These are phyloP conservation scores for Syrmaticus mikado DNA, from an alignment of 2,113 vertebrate species.

Conservation along the genomic window DNA sequence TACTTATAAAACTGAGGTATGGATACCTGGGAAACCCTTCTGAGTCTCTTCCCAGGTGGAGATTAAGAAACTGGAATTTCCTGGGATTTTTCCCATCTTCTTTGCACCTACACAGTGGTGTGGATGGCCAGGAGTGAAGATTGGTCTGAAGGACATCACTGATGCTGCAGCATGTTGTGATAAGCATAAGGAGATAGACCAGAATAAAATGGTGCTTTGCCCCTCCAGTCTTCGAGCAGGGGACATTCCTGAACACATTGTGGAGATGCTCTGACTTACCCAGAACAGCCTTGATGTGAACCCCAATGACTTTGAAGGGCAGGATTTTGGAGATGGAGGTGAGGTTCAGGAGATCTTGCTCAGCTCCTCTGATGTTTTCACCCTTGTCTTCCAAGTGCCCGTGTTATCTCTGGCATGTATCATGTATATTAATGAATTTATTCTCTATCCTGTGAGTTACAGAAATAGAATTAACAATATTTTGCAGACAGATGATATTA, in stretches of 20 bases:
- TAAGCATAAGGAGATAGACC: not conserved
- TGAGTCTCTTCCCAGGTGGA: not conserved
- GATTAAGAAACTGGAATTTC: not conserved
- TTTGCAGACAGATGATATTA: not conserved
- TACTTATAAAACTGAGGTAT: not conserved
- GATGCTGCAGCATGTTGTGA: accelerated
- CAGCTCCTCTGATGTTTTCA: not conserved
- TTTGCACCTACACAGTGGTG: not conserved
- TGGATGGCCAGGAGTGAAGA: not conserved
- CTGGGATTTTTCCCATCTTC: not conserved
- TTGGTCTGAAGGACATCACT: not conserved
- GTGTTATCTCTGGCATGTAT: not conserved
- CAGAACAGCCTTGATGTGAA: not conserved
- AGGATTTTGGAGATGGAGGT: not conserved
- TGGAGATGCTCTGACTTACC: not conserved
- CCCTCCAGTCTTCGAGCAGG: not conserved
- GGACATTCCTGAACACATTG: accelerated
- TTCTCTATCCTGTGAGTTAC: not conserved
- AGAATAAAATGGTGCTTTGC: not conserved
- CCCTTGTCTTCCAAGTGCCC: not conserved
- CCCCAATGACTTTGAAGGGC: accelerated
- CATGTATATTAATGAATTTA: not conserved
- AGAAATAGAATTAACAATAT: not conserved
- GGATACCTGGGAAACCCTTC: not conserved
- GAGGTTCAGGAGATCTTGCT: not conserved